Evolutionary conservation across 2,888 invertebrate genomes (phyloP).

Genomic region (Neoascia interrupta): DNA sequence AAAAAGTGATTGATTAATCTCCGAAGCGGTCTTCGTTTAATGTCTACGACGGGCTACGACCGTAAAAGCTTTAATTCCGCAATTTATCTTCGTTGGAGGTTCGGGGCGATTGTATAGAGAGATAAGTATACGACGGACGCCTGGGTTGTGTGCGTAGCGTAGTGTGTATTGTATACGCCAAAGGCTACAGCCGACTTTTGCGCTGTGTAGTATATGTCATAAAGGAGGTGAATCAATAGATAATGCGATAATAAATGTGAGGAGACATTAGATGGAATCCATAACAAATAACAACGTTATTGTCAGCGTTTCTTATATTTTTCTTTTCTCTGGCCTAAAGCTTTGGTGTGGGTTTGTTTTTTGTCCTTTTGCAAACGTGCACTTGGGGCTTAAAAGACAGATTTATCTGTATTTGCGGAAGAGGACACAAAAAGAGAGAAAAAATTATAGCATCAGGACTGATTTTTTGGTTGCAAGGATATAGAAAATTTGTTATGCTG

Average conservation of each 20-base stretch:
- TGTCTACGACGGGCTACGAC: constrained; percentile 48
- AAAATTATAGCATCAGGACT: too few species aligned
- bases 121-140: too few species aligned
- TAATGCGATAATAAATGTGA: constrained; percentile 59
- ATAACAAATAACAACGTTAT: constrained; percentile 46
- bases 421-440: too few species aligned
- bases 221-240: constrained; percentile 55
- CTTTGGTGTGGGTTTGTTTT: too few species aligned
- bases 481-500: too few species aligned
- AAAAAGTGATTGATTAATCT: constrained; percentile 68
- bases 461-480: too few species aligned
- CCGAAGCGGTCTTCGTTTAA: constrained; percentile 56
- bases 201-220: constrained; percentile 2
- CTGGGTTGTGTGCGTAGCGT: too few species aligned
- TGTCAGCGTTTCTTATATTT: too few species aligned
- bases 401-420: too few species aligned
- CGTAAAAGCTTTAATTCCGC: constrained; percentile 58
- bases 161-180: constrained; percentile 10
- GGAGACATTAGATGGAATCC: constrained; percentile 44
- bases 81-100: constrained; percentile 54
- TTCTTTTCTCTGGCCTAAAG: constrained; percentile 16
- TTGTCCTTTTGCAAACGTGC: constrained; percentile 13
- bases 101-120: constrained; percentile 17
- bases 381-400: background rate
- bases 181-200: constrained; percentile 49